Percentiles rank a stretch among this genome's conserved stretches.
Conservation (phyloP, 2,113 vertebrate genomes). For the Scytalopus superciliaris region DNA sequence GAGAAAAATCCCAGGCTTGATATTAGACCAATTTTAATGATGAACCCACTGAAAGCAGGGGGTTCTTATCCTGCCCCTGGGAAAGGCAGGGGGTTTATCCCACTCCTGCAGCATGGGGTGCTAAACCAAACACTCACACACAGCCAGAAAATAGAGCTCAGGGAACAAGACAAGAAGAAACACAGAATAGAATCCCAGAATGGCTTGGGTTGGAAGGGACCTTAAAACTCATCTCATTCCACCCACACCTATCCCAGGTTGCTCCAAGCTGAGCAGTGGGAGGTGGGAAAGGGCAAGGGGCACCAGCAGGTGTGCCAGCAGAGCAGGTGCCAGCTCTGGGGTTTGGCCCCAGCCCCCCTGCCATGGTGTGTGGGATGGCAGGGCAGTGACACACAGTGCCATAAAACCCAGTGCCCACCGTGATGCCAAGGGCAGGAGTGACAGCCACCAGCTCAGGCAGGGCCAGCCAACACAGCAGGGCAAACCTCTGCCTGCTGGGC, state of each 20-base stretch:
- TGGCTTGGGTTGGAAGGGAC: background rate
- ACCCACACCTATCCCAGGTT: background rate
- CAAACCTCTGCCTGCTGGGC: background rate
- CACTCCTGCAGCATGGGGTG: accelerated
- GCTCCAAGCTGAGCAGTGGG: background rate
- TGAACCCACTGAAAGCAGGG: background rate
- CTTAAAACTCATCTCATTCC: background rate
- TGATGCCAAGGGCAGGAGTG: accelerated
- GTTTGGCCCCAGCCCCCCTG: too few relatives aligned
- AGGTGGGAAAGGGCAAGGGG: background rate
- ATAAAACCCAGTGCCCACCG: accelerated
- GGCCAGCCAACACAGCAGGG: background rate
- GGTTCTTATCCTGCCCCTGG: background rate
- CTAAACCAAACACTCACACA: background rate
- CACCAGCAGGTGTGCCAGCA: too few relatives aligned
- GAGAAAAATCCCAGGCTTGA: background rate
- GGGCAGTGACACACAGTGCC: background rate
- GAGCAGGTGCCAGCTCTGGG: too few relatives aligned
- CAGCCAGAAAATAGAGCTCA: background rate
- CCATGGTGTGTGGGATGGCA: background rate
- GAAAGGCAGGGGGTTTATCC: background rate
- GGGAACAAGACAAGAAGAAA: background rate
- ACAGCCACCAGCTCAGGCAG: background rate
- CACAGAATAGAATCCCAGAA: background rate
- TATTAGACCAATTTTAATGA: background rate